These are phyloP conservation scores for Euwallacea fornicatus DNA, from an alignment of 1,140 invertebrate species.

Conservation along the genomic window DNA sequence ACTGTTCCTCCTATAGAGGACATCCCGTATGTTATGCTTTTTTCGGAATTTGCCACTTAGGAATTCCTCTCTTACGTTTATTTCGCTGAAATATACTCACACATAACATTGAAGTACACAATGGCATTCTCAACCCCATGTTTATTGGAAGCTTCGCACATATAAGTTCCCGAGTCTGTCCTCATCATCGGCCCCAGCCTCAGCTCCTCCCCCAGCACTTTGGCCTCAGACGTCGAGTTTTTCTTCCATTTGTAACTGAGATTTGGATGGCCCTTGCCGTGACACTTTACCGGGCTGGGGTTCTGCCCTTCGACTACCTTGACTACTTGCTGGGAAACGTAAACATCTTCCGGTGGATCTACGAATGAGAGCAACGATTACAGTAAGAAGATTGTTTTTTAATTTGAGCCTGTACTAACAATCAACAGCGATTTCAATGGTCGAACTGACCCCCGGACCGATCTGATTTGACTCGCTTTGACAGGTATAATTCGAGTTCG, in stretches of 20 bases:
- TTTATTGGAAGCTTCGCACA: slow-evolving; percentile 75
- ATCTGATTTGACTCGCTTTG: slow-evolving; percentile 73
- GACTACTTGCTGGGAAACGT: slow-evolving; percentile 69
- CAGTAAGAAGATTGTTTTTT: background rate
- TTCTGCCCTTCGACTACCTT: slow-evolving; percentile 76
- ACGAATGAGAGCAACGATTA: background rate
- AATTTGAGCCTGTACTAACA: slow-evolving; percentile 65
- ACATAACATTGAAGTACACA: slow-evolving; percentile 75
- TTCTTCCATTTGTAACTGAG: slow-evolving; percentile 70
- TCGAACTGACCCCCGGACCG: slow-evolving; percentile 73
- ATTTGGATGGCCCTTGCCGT: slow-evolving; percentile 72
- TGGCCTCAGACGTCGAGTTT: slow-evolving; percentile 54
- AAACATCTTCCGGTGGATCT: slow-evolving; percentile 87
- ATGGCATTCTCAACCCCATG: slow-evolving; percentile 69
- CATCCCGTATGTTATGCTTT: background rate
- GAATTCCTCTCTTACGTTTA: slow-evolving; percentile 9
- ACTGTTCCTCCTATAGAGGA: too few relatives aligned
- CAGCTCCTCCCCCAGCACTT: slow-evolving; percentile 59
- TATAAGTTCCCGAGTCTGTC: slow-evolving; percentile 69
- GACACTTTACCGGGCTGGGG: slow-evolving; percentile 74
- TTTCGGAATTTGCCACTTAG: background rate
- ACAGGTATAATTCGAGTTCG: slow-evolving; percentile 85
- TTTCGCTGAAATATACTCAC: slow-evolving; percentile 60
- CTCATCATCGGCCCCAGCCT: slow-evolving; percentile 62
- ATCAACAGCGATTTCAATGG: slow-evolving; percentile 82